Evolutionary conservation across 2,888 invertebrate species (phyloP).

Genomic region (Drosophila lutescens): DNA sequence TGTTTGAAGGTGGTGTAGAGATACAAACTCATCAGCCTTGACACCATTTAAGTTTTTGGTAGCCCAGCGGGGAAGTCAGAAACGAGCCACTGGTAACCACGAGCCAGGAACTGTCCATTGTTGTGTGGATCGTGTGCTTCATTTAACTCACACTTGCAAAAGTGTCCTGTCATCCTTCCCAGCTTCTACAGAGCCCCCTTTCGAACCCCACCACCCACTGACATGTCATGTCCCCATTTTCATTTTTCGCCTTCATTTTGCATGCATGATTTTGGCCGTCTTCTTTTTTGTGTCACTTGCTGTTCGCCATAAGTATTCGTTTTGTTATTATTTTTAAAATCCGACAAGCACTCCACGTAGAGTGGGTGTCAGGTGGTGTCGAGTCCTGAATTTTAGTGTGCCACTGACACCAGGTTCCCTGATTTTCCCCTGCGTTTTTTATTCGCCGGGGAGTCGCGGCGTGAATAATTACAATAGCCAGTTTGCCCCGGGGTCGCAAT

Average conservation of each 20-base stretch:
- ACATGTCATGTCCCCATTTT: slow-evolving; percentile 36
- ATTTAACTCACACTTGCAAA: slow-evolving; percentile 68
- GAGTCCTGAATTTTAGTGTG: slow-evolving; percentile 55
- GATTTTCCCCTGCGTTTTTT: slow-evolving; percentile 1
- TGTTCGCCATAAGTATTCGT: slow-evolving; percentile 19
- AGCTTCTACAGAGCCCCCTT: slow-evolving; percentile 4
- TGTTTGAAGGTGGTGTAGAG: not conserved
- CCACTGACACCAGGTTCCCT: slow-evolving; percentile 54
- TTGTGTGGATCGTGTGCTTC: slow-evolving; percentile 31
- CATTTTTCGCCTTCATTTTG: slow-evolving; percentile 63
- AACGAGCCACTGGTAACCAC: slow-evolving; percentile 6
- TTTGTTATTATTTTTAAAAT: slow-evolving; percentile 62
- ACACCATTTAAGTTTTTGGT: slow-evolving; percentile 64
- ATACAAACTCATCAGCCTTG: slow-evolving; percentile 58
- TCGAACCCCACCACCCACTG: not conserved
- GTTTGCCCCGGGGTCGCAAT: slow-evolving; percentile 5
- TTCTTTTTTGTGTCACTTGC: slow-evolving; percentile 46
- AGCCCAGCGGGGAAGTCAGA: slow-evolving; percentile 11
- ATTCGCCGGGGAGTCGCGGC: slow-evolving; percentile 5
- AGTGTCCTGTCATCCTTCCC: slow-evolving; percentile 67
- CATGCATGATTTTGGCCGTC: slow-evolving; percentile 60
- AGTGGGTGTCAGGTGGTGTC: slow-evolving; percentile 78
- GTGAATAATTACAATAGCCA: slow-evolving; percentile 34
- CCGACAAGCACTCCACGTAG: slow-evolving; percentile 73
- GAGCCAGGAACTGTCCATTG: slow-evolving; percentile 40